phyloP scores from a whole-genome alignment of 2,888 invertebrate genomes.

The Cerastoderma edule region DNA sequence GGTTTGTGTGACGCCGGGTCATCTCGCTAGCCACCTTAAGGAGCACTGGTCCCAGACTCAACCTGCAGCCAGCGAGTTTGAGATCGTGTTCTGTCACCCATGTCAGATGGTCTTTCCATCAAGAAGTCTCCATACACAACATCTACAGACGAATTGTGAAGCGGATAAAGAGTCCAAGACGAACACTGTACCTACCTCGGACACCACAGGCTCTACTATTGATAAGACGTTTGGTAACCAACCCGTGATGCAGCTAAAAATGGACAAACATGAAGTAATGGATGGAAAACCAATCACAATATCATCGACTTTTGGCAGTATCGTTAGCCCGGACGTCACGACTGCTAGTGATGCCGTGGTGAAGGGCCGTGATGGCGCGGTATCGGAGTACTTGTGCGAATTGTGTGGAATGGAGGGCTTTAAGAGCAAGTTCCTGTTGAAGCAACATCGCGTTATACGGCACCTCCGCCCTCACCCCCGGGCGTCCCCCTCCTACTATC shows the following conservation, averaged over 20 bases:
- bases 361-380: not conserved
- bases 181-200: no score
- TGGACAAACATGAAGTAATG: no score
- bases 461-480: constrained; percentile 18
- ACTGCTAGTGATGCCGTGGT: no score
- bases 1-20: not conserved
- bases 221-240: no score
- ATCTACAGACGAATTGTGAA: no score
- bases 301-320: no score
- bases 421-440: constrained; percentile 25
- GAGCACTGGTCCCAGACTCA: not conserved
- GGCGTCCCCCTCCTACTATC: constrained; percentile 29
- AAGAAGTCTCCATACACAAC: not conserved
- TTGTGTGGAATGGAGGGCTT: constrained; percentile 10
- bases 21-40: not conserved
- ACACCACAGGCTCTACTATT: no score
- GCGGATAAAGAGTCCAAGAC: no score
- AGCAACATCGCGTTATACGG: constrained; percentile 33
- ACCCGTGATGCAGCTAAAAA: no score
- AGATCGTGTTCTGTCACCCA: constrained; percentile 26
- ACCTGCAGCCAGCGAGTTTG: not conserved
- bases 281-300: no score
- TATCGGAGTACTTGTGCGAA: not conserved
- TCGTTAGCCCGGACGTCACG: no score
- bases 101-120: constrained; percentile 18